Evolutionary conservation across 2,888 invertebrate species (phyloP).

Genomic region (Synanthedon vespiformis): DNA sequence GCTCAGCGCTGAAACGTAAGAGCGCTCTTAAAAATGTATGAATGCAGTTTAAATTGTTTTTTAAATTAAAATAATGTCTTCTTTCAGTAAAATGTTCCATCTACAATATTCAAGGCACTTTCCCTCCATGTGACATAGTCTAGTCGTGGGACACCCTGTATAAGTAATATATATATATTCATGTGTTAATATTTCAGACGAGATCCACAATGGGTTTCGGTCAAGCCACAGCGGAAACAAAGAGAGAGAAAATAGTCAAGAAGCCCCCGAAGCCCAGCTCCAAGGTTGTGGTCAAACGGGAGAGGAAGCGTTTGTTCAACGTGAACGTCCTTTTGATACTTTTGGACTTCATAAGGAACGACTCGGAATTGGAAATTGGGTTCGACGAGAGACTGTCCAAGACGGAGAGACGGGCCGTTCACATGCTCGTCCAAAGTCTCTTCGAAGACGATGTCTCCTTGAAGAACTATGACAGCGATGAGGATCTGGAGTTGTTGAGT

Average conservation of each 20-base stretch:
- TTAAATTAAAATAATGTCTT: no score
- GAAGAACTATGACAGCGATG: conserved; percentile 7
- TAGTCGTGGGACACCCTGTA: no score
- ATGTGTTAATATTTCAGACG: conserved; percentile 11
- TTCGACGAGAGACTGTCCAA: conserved; percentile 18
- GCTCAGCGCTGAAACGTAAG: no score
- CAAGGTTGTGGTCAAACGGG: neutral
- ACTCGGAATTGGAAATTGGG: conserved; percentile 14
- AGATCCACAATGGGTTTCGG: conserved; percentile 18
- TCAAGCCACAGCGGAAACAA: conserved; percentile 3
- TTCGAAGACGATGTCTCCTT: neutral
- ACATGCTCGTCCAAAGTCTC: conserved; percentile 14
- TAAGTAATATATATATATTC: no score
- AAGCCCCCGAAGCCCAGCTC: neutral
- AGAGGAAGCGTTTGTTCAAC: conserved; percentile 11
- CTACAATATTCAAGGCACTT: no score
- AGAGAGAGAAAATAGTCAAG: neutral
- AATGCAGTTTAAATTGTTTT: no score
- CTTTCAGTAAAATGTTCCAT: no score
- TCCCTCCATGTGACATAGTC: no score
- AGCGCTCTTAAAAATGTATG: no score
- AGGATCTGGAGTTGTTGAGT: conserved; percentile 16
- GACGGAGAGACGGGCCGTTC: conserved; percentile 16
- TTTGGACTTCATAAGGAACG: conserved; percentile 35
- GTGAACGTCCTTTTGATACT: conserved; percentile 25